Conservation (phyloP, 1,140 invertebrate species). For the Diuraphis noxia region DNA sequence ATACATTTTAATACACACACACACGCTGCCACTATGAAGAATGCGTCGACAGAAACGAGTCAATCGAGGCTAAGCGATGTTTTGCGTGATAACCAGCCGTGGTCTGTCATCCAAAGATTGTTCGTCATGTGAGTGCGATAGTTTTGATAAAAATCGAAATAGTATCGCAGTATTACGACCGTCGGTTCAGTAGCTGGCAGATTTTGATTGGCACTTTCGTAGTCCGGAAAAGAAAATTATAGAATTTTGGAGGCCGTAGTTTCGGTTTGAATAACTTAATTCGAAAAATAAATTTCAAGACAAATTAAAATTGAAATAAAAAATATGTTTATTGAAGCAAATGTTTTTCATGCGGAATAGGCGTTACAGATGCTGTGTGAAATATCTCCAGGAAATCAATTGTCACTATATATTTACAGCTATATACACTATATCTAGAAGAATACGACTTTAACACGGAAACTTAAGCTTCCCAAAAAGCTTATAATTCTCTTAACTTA, state of each 20-base stretch:
- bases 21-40: neutral
- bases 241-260: neutral
- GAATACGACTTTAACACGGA: too few species aligned
- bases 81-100: neutral
- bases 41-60: neutral
- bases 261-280: neutral
- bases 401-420: too few species aligned
- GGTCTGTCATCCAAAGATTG: neutral
- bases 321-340: too few species aligned
- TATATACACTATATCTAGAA: too few species aligned
- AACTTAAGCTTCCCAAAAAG: neutral
- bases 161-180: neutral
- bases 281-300: neutral
- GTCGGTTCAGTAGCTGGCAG: neutral
- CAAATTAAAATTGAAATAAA: too few species aligned
- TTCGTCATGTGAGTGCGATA: neutral
- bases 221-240: neutral
- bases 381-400: neutral
- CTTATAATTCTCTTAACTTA: neutral
- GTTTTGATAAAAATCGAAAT: neutral
- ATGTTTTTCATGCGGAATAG: neutral
- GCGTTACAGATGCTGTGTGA: neutral
- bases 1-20: neutral
- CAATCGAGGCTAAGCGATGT: neutral
- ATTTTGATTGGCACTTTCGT: neutral